A percentile compares a stretch with the other conserved stretches of the same genome.
Conservation (phyloP, 1,140 invertebrate genomes). For the Drosophila cardini region DNA sequence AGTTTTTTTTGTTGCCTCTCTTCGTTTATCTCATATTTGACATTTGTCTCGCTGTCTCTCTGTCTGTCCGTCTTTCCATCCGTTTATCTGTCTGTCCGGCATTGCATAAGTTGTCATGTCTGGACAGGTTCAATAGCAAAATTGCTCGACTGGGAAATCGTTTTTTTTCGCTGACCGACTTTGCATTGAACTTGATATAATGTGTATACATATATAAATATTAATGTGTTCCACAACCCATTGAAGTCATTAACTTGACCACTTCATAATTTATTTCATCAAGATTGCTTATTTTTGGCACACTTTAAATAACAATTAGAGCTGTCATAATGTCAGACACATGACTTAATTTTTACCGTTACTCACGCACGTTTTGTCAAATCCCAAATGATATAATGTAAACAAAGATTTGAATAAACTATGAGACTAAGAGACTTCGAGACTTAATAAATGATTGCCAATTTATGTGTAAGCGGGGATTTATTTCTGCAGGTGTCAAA, state of each 20-base stretch:
- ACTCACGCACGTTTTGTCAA: conserved; percentile 22
- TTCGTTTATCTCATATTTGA: conserved; percentile 46
- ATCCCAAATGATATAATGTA: conserved; percentile 34
- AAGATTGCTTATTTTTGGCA: conserved; percentile 19
- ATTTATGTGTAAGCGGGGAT: conserved; percentile 5
- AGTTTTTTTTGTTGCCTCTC: conserved; percentile 2
- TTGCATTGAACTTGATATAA: conserved; percentile 52
- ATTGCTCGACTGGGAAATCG: conserved; percentile 58
- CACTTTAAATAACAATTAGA: conserved; percentile 24
- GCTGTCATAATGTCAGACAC: conserved; percentile 17
- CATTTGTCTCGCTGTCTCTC: conserved; percentile 58
- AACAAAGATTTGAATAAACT: conserved; percentile 18
- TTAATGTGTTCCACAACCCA: neutral
- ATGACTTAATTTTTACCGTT: conserved; percentile 28
- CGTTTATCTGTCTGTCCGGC: conserved; percentile 33
- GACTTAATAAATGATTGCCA: conserved; percentile 42
- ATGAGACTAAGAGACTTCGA: neutral
- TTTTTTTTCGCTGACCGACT: conserved; percentile 24
- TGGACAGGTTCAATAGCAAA: conserved; percentile 34
- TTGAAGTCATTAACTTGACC: conserved; percentile 8
- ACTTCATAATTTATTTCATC: conserved; percentile 32
- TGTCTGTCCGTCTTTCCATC: conserved; percentile 43
- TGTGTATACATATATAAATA: conserved; percentile 38
- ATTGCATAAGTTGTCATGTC: conserved; percentile 50
- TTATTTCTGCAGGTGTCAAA: conserved; percentile 32